Evolutionary conservation across 30 jellyfish, hydroid and myxozoan genomes (phyloP).

Genomic region (Morbakka virulenta): DNA sequence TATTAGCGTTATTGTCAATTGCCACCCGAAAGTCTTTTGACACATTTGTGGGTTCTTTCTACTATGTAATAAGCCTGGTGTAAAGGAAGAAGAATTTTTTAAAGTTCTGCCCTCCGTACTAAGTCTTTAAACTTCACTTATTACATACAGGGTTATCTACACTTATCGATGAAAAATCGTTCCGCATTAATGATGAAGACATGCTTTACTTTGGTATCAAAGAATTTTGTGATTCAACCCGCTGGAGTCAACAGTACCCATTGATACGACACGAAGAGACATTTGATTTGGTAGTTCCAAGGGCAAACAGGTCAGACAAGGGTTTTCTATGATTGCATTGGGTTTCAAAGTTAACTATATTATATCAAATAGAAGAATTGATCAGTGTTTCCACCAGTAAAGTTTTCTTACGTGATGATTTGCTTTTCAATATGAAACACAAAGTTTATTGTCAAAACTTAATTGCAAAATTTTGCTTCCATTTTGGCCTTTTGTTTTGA

Average conservation of each 20-base stretch:
- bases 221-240: constrained; percentile 71
- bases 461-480: neutral
- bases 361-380: no score
- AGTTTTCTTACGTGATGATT: neutral
- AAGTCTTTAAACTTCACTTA: neutral
- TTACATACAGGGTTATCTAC: no score
- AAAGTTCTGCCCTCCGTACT: neutral
- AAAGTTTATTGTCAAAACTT: neutral
- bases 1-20: no score
- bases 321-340: neutral
- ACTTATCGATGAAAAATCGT: constrained; percentile 49
- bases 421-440: neutral
- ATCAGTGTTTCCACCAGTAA: neutral
- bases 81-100: no score
- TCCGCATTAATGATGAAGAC: constrained; percentile 64
- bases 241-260: constrained; percentile 83
- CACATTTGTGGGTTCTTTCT: no score
- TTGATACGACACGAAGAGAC: constrained; percentile 83
- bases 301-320: constrained; percentile 70
- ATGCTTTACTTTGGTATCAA: constrained; percentile 83
- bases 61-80: no score
- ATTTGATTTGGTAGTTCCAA: constrained; percentile 67
- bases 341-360: neutral
- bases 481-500: neutral
- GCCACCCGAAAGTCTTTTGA: no score